Percentiles rank a stretch among this genome's conserved stretches.
Evolutionary conservation across 2,113 vertebrate genomes (phyloP).

Genomic region (Ctenodactylus gundi): DNA sequence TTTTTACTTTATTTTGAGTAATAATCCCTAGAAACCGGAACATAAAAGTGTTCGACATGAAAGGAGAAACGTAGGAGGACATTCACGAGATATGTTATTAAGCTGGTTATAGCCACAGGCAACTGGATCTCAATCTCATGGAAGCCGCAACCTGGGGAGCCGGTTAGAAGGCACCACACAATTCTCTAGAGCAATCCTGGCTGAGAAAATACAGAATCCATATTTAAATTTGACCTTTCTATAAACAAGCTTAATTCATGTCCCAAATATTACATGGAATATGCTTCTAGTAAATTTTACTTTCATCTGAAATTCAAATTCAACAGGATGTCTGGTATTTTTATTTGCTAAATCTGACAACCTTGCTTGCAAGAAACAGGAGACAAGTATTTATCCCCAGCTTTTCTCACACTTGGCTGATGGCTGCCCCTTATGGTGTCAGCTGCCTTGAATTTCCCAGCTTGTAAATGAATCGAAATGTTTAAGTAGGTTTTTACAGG

Average conservation of each 20-base stretch:
- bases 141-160: not conserved
- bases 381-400: not conserved
- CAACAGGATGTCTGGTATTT: not conserved
- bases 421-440: not conserved
- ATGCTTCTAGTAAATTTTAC: not conserved
- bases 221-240: not conserved
- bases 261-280: not conserved
- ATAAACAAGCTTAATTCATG: not conserved
- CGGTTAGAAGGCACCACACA: not conserved
- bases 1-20: not conserved
- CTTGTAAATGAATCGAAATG: not conserved
- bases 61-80: not conserved
- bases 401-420: not conserved
- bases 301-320: constrained; percentile 20
- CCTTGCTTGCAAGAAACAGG: not conserved
- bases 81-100: not conserved
- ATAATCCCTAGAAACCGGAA: not conserved
- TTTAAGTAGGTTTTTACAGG: not conserved
- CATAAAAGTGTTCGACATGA: not conserved
- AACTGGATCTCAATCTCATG: not conserved
- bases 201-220: not conserved
- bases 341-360: not conserved
- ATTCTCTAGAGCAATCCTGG: not conserved
- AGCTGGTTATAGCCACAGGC: not conserved
- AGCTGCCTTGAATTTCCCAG: not conserved